Base-by-base conservation (phyloP, 2,113 vertebrate species). In the Bubo bubo region DNA sequence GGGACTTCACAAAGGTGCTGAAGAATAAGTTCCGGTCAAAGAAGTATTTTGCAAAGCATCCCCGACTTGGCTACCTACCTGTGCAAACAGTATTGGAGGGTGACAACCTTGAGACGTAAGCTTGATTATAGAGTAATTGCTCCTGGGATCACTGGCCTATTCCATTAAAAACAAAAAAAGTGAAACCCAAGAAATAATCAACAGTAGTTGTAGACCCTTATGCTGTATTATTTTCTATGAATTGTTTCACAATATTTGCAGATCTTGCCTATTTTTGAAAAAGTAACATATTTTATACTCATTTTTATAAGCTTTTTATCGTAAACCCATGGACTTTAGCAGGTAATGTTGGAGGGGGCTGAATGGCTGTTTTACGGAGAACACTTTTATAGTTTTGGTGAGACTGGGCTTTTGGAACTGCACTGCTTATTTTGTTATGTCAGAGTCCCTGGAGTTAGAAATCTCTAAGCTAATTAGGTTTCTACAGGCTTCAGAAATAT, bases 1-100 rank as follows among this genome's bases (percentile, higher is more conserved):
- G 99, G 13, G 99, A 99, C 97, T 99, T 99, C 98, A 99, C 99
- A 2, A 99, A 99, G 98, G 99, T 99, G 93, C 98, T 99, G 96
- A 99, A 99, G 98, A 99, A 99, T 97, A 99, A 99, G 94, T 99
- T 99, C 97, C 98, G 99, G 67, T 99, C 99, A 2, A 99, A 99
- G 98, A 99, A 99, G 94, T 99, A 99, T 97, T 99, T 99, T 45
- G 99, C 99, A 92, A 99, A 99, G 80, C 99, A 99, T 88, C 99
- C 99, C 9, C 98, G 99, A 9, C 98, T 99, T 63, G 99, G 99
- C 85, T 99, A 99, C 97, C 96, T 99, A 23, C 99, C 99, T 3
- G 99, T 99, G n/a, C 99, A 99, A 98, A 99, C 99, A 1, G 99
- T 99, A 22, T 97, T 99, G 45, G 99, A 99, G 98, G 99, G 99